Evolutionary conservation across 1,140 invertebrate genomes (phyloP), one percentile per base, ranked within the genome.

Genomic region (Lucilia cuprina): DNA sequence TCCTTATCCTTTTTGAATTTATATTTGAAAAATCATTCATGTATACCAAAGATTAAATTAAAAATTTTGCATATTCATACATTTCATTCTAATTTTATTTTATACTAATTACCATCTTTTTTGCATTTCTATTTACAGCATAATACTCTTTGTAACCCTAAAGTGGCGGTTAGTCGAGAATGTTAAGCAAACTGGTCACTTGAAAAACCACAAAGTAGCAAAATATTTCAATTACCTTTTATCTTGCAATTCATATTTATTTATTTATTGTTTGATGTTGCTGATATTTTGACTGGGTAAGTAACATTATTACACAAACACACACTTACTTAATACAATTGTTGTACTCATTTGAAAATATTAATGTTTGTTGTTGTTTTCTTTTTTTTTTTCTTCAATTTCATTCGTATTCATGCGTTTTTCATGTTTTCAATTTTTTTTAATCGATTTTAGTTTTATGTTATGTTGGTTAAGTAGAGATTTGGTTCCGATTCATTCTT

Each of bases 161-260:
- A 60, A 70, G 65, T 70, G 65, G 65, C n/a, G 5, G 10, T 21
- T n/a, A 9, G 19, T 21, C 0, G 65, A 19, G 65, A n/a, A 2
- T n/a, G 55, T n/a, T 1, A 65, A 65, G 17, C 9, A 70, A 70
- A 21, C 65, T 70, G 65, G 65, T 70, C 77, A 80, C 77, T 80
- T 80, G 41, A 80, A 49, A 80, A 80, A 49, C 77, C 77, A 80
- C 77, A 80, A 80, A 80, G 77, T 80, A 80, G 77, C 77, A 80
- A 80, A 78, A 78, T 78, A 78, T 78, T 41, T 41, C 34, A 78
- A 78, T 78, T 78, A 78, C 75, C 21, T 10, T 80, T 19, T 30
- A 2, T 30, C 25, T 30, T 30, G 25, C 25, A 30, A 30, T 30
- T 30, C 25, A 30, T 30, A 30, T 30, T 19, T 34, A 10, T 35